Conservation (phyloP, 2,113 vertebrate species). For the Lampris megalopsis region DNA sequence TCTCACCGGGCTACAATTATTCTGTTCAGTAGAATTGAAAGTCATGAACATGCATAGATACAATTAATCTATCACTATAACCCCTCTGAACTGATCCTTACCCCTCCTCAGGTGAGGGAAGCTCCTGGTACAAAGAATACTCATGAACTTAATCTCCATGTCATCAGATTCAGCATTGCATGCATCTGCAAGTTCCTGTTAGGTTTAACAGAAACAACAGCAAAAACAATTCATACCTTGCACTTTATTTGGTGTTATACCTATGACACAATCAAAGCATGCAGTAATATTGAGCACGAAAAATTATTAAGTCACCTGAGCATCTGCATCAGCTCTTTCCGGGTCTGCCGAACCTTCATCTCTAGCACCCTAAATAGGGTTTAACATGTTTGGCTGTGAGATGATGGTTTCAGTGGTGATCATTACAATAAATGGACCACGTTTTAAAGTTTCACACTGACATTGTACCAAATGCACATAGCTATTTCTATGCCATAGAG, state of each 20-base stretch:
- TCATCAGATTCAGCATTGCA: constrained; percentile 89
- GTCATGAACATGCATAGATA: background rate
- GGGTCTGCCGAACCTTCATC: constrained; percentile 87
- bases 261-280: background rate
- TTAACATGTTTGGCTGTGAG: constrained; percentile 1
- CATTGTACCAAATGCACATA: background rate
- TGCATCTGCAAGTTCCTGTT: constrained; percentile 90
- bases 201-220: background rate
- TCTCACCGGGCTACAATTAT: background rate
- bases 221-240: constrained; percentile 4
- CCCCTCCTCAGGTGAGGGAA: constrained; percentile 93
- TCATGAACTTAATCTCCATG: constrained; percentile 93
- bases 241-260: background rate
- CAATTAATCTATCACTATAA: background rate
- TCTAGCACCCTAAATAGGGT: constrained; percentile 86
- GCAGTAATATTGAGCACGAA: background rate
- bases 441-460: background rate
- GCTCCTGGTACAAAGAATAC: constrained; percentile 93
- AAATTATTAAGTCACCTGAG: constrained; percentile 84
- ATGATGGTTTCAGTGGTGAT: background rate
- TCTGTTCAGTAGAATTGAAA: background rate
- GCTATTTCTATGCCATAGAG: background rate
- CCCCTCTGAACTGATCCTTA: constrained; percentile 61
- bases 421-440: no score
- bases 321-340: constrained; percentile 85